Base-by-base conservation (phyloP, 2,888 invertebrate species). In the Aphidoletes aphidimyza region DNA sequence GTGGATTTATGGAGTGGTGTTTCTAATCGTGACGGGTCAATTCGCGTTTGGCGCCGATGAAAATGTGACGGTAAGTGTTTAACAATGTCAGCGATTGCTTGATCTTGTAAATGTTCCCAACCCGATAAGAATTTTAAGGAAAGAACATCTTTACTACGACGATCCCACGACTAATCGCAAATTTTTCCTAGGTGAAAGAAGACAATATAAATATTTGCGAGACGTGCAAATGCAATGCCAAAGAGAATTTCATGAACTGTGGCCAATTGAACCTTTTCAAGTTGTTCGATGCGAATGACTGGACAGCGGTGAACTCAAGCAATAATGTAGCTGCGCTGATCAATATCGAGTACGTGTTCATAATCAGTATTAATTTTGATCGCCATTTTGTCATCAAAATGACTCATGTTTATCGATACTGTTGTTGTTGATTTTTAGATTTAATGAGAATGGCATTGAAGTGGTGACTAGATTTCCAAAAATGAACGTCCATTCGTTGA, bases 231-330 rank as follows among this genome's bases (percentile, higher is more conserved):
- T 93, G 93, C 86, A 89, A 90, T 83, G 86, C 86, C 1, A 85
- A 88, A 0, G 88, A 90, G 14, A 89, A 89, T 0, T 89, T 90
- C 26, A 90, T 94, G 2, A 90, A 94, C 86, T 94, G 94, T 86
- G n/a, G n/a, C n/a, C n/a, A n/a, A n/a, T n/a, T n/a, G n/a, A n/a
- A n/a, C n/a, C n/a, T n/a, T n/a, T 88, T 88, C 0, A 88, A 88
- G 0, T 91, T 92, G 88, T 92, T 94, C 86, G 90, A 89, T 0
- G 89, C 89, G 26, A 89, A 91, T 0, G 91, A 93, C 85, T 94
- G 93, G 94, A 87, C 90, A 8, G 89, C 86, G 0, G 84, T 90
- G 9, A 86, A 86, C 85, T 42, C 83, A 14, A 2, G 37, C 2
- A 47, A 39, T 47, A 69, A 81, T 84, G 36, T 84, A 45, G 37